phyloP scores from a whole-genome alignment of 2,113 vertebrate genomes.

The Sinocyclocheilus anophthalmus region DNA sequence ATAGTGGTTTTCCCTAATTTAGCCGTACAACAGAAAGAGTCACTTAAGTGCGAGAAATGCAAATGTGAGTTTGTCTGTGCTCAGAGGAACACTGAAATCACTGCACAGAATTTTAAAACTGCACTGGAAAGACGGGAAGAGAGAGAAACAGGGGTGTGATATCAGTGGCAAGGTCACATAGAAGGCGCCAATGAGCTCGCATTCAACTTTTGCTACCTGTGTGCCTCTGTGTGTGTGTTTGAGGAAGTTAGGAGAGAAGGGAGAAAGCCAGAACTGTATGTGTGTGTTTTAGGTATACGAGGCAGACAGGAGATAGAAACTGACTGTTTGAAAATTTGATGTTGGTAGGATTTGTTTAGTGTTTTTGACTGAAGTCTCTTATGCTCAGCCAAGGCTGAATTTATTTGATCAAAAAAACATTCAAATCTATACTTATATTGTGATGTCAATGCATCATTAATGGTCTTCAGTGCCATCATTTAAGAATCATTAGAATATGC shows the following conservation, averaged over 20 bases:
- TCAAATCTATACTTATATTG: too few species aligned
- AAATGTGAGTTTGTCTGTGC: constrained; percentile 71
- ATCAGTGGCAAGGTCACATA: constrained; percentile 69
- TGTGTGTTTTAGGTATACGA: background rate
- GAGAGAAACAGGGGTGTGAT: background rate
- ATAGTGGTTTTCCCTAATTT: constrained; percentile 73
- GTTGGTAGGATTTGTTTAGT: background rate
- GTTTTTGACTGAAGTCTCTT: too few species aligned
- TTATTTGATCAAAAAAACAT: too few species aligned
- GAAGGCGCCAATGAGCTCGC: constrained; percentile 60
- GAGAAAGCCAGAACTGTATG: background rate
- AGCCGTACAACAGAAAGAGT: constrained; percentile 70
- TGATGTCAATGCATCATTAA: too few species aligned
- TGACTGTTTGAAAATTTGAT: background rate
- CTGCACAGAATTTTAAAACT: constrained; percentile 73
- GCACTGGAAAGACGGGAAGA: background rate
- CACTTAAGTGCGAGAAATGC: constrained; percentile 57
- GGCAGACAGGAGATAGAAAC: background rate
- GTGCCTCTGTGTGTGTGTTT: constrained; percentile 37
- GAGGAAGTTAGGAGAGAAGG: background rate
- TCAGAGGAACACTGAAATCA: constrained; percentile 51
- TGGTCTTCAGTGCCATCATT: too few species aligned
- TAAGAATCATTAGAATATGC: too few species aligned
- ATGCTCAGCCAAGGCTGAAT: too few species aligned
- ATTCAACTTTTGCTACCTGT: constrained; percentile 54